These are phyloP conservation scores for Mobula birostris DNA, from an alignment of 2,113 vertebrate genomes.

Conservation along the genomic window DNA sequence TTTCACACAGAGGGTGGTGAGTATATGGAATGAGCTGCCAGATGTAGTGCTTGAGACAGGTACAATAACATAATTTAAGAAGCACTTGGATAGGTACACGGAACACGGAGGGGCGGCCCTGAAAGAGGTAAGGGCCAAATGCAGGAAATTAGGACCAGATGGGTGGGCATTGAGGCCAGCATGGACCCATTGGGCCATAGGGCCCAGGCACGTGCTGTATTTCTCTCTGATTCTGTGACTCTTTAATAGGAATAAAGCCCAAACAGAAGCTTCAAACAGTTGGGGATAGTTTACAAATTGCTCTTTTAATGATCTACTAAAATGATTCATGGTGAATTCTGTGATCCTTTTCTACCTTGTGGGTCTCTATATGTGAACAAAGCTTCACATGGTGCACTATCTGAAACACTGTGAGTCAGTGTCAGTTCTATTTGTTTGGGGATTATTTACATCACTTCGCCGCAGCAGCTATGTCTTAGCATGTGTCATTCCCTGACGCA, in stretches of 20 bases:
- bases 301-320: background rate
- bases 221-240: too few species aligned
- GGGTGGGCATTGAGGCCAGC: too few species aligned
- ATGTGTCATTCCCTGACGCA: background rate
- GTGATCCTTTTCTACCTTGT: background rate
- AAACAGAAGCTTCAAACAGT: background rate
- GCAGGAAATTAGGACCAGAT: too few species aligned
- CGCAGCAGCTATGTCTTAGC: background rate
- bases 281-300: background rate
- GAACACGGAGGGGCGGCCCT: too few species aligned
- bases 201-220: too few species aligned
- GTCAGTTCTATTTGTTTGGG: background rate
- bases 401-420: background rate
- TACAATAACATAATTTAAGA: too few species aligned
- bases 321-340: background rate
- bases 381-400: background rate
- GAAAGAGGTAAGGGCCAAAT: too few species aligned
- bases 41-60: too few species aligned
- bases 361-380: background rate
- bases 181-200: too few species aligned
- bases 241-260: background rate
- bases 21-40: too few species aligned
- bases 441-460: background rate
- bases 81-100: too few species aligned
- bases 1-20: too few species aligned